These are phyloP conservation scores for Germaria angustata DNA, from an alignment of 2,888 invertebrate species.

Conservation along the genomic window DNA sequence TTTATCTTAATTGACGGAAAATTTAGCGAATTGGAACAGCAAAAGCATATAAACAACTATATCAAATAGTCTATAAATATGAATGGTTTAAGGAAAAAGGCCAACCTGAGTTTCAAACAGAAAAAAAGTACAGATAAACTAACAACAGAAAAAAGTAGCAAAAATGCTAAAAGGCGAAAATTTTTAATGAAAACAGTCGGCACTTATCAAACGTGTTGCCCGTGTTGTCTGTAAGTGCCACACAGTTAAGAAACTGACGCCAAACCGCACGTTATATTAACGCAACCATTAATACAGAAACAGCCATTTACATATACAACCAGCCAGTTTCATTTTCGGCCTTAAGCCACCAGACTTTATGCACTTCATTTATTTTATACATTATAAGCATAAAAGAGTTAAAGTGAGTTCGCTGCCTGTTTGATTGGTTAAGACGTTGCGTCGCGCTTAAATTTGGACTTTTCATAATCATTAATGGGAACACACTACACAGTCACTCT, in stretches of 20 bases:
- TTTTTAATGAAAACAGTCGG: slow-evolving; percentile 50
- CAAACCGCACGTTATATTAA: slow-evolving; percentile 61
- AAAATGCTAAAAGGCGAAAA: slow-evolving; percentile 49
- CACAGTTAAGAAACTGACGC: slow-evolving; percentile 45
- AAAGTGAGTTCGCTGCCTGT: slow-evolving; percentile 22
- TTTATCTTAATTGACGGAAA: slow-evolving; percentile 55
- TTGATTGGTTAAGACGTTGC: slow-evolving; percentile 57
- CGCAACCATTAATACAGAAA: slow-evolving; percentile 51
- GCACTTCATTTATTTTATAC: slow-evolving; percentile 46
- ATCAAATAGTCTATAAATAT: slow-evolving; percentile 52
- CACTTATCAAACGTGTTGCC: slow-evolving; percentile 56
- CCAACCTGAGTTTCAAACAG: slow-evolving; percentile 15
- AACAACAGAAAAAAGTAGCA: slow-evolving; percentile 46
- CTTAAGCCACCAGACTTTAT: slow-evolving; percentile 45
- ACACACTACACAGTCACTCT: background rate
- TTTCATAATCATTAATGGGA: slow-evolving; percentile 51
- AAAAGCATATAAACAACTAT: slow-evolving; percentile 32
- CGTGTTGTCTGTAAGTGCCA: slow-evolving; percentile 33
- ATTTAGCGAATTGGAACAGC: background rate
- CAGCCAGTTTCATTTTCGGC: background rate
- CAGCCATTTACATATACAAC: background rate
- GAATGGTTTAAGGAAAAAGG: slow-evolving; percentile 34
- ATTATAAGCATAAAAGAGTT: slow-evolving; percentile 30
- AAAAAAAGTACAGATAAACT: slow-evolving; percentile 41
- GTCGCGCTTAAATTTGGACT: slow-evolving; percentile 29